A percentile compares a stretch with the other conserved stretches of the same genome.
phyloP scores from a whole-genome alignment of 2,888 invertebrate species.

The Trissoscelio sp. region DNA sequence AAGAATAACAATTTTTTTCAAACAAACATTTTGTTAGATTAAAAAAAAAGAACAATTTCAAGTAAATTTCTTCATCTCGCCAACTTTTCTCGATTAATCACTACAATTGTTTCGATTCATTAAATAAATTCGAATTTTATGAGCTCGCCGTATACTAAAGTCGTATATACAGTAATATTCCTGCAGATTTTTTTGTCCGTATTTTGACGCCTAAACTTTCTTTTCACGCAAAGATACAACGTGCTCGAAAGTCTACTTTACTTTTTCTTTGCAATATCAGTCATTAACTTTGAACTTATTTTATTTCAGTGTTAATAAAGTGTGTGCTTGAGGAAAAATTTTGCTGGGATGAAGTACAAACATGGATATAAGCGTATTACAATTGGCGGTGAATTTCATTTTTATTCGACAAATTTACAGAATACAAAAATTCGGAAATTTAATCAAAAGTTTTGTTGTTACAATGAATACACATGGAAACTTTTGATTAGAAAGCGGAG shows the following conservation, averaged over 20 bases:
- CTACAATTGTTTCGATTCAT: constrained; percentile 24
- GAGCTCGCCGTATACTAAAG: background rate
- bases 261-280: background rate
- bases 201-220: constrained; percentile 20
- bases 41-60: too few relatives aligned
- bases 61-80: background rate
- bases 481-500: constrained; percentile 37
- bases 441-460: constrained; percentile 35
- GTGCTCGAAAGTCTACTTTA: background rate
- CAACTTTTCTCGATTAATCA: background rate
- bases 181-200: background rate
- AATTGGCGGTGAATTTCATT: background rate
- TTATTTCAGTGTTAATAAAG: constrained; percentile 8
- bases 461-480: background rate
- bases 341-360: background rate
- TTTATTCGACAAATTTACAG: background rate
- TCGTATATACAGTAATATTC: constrained; percentile 4
- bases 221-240: constrained; percentile 28
- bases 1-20: background rate
- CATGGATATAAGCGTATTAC: background rate
- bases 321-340: background rate
- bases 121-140: constrained; percentile 10
- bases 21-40: too few relatives aligned
- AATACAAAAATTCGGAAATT: constrained; percentile 20
- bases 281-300: constrained; percentile 31